A percentile compares a stretch with the other conserved stretches of the same genome.
Conservation (phyloP, 2,888 invertebrate genomes). For the Adelphocoris suturalis region DNA sequence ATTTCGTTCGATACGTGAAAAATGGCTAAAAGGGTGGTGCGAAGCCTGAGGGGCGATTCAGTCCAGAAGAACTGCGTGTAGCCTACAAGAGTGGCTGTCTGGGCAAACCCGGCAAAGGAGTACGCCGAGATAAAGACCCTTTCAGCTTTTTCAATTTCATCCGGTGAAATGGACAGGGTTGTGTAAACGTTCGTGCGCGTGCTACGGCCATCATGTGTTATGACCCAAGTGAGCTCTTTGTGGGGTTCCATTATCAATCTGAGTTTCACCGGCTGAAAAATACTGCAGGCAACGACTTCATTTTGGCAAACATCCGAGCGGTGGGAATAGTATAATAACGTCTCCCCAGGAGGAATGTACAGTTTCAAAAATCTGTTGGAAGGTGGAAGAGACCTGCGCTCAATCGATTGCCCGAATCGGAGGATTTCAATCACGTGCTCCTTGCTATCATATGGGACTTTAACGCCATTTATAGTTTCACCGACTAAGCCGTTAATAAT, state of each 20-base stretch:
- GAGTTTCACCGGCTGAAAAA: not conserved
- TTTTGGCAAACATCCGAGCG: not conserved
- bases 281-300: not conserved
- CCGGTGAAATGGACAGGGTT: not conserved
- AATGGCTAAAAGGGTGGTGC: not conserved
- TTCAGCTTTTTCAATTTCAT: not conserved
- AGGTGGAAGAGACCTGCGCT: not conserved
- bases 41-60: slow-evolving; percentile 16
- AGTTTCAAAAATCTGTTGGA: not conserved
- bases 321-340: not conserved
- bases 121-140: not conserved
- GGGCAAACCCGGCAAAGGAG: not conserved
- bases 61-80: slow-evolving; percentile 41
- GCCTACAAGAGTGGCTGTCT: not conserved
- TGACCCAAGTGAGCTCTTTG: not conserved
- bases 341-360: not conserved
- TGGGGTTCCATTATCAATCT: not conserved
- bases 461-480: not conserved
- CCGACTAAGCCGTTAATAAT: not conserved
- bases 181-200: not conserved
- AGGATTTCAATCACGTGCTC: not conserved
- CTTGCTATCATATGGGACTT: not conserved
- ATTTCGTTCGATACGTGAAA: not conserved
- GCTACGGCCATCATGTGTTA: not conserved
- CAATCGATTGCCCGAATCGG: not conserved